Conservation (phyloP, 92 coral and sea anemone species). For the Epizoanthus fatuus region DNA sequence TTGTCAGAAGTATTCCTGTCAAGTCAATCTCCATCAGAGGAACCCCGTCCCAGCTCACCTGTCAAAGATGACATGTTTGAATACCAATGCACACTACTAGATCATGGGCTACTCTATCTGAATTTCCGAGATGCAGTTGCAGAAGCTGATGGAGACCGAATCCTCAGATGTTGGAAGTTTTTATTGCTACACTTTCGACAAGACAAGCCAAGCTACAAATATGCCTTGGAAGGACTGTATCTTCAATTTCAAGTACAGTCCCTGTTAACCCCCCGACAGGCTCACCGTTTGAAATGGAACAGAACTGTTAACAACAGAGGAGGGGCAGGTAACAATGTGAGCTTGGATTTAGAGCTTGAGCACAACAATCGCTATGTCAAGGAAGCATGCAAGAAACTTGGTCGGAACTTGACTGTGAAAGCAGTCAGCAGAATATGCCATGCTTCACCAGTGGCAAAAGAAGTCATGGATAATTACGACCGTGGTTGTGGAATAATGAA, state of each 20-base stretch:
- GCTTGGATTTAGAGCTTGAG: conserved; percentile 58
- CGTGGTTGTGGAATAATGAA: conserved; percentile 16
- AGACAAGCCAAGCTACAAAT: conserved; percentile 18
- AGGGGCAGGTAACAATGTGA: conserved; percentile 50
- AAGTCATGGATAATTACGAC: conserved; percentile 56
- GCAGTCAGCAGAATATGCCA: conserved; percentile 47
- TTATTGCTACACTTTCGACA: conserved; percentile 33
- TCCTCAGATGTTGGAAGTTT: conserved; percentile 47
- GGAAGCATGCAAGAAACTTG: conserved; percentile 52
- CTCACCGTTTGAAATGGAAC: conserved; percentile 48
- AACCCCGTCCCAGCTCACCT: background rate
- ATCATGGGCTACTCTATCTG: conserved; percentile 39
- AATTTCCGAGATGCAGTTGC: conserved; percentile 43
- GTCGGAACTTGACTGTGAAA: conserved; percentile 33
- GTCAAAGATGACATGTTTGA: conserved; percentile 39
- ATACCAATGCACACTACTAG: conserved; percentile 19
- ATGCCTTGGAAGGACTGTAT: conserved; percentile 50
- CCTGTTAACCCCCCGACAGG: conserved; percentile 41
- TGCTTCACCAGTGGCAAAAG: conserved; percentile 29
- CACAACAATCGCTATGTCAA: conserved; percentile 54
- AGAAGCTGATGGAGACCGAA: conserved; percentile 49
- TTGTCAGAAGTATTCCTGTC: conserved; percentile 12
- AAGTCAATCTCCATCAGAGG: background rate
- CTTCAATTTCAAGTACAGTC: conserved; percentile 26
- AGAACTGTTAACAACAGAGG: conserved; percentile 36